Evolutionary conservation across 2,888 invertebrate species (phyloP).

Genomic region (Hypolimnas misippus): DNA sequence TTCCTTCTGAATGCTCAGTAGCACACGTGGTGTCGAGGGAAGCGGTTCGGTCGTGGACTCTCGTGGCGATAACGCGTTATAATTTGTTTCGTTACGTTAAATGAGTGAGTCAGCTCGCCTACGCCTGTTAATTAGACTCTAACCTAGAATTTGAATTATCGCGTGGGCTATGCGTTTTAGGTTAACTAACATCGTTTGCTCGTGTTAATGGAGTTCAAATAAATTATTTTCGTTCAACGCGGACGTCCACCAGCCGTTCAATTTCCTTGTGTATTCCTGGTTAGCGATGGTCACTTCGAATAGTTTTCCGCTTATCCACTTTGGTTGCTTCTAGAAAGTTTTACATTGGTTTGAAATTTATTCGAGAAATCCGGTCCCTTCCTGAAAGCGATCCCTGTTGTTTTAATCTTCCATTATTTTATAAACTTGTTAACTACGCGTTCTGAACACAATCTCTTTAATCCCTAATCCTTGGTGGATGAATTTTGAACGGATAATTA

Average conservation of each 20-base stretch:
- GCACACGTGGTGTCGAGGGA: slow-evolving; percentile 56
- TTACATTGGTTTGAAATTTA: background rate
- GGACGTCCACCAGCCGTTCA: slow-evolving; percentile 20
- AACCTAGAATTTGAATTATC: slow-evolving; percentile 73
- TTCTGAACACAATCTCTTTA: slow-evolving; percentile 19
- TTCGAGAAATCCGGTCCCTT: background rate
- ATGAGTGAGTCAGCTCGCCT: slow-evolving; percentile 72
- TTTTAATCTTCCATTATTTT: slow-evolving; percentile 23
- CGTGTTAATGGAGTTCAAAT: slow-evolving; percentile 55
- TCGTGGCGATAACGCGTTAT: slow-evolving; percentile 60
- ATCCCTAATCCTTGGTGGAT: slow-evolving; percentile 24
- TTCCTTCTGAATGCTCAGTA: slow-evolving; percentile 60
- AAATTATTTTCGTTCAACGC: slow-evolving; percentile 43
- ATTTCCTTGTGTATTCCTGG: slow-evolving; percentile 31
- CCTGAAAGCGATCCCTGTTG: slow-evolving; percentile 7
- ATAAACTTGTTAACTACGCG: slow-evolving; percentile 18
- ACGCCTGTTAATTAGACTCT: slow-evolving; percentile 68
- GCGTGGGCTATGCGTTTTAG: slow-evolving; percentile 52
- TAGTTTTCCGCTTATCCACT: background rate
- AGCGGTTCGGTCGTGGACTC: slow-evolving; percentile 46
- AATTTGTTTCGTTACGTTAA: slow-evolving; percentile 66
- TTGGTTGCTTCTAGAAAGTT: background rate
- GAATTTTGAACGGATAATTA: slow-evolving; percentile 27
- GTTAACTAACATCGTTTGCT: slow-evolving; percentile 53
- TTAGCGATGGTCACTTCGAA: slow-evolving; percentile 19